These are phyloP conservation scores for Macropus fuliginosus DNA, from an alignment of 2,797 vertebrate genomes.

Conservation along the genomic window DNA sequence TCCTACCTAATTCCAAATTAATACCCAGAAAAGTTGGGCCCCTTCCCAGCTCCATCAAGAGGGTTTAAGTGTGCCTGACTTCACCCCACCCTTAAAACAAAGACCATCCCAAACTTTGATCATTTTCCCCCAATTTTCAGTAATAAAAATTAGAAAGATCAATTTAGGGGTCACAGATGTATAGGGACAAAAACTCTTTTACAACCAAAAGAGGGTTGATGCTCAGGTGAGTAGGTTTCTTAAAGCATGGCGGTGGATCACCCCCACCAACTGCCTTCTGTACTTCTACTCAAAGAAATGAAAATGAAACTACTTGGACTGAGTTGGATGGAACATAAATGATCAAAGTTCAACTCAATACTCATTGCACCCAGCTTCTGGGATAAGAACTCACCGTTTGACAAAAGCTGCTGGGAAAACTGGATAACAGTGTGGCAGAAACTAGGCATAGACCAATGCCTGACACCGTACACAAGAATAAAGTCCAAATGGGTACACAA, in stretches of 20 bases:
- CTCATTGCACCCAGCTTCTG: not conserved
- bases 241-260: not conserved
- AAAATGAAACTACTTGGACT: not conserved
- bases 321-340: not conserved
- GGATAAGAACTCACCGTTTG: no score
- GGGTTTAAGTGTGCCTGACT: not conserved
- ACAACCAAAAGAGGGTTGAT: not conserved
- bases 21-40: not conserved
- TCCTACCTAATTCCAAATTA: not conserved
- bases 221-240: not conserved
- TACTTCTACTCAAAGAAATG: not conserved
- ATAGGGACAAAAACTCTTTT: not conserved
- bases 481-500: no score
- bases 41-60: not conserved
- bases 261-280: not conserved
- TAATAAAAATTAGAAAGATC: not conserved
- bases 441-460: no score
- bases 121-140: not conserved
- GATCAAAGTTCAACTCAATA: not conserved
- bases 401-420: no score
- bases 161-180: not conserved
- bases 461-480: no score
- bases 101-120: not conserved
- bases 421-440: no score
- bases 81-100: not conserved